These are phyloP conservation scores for Catalaphyllia jardinei DNA, from an alignment of 64 coral and sea anemone species.

Conservation along the genomic window DNA sequence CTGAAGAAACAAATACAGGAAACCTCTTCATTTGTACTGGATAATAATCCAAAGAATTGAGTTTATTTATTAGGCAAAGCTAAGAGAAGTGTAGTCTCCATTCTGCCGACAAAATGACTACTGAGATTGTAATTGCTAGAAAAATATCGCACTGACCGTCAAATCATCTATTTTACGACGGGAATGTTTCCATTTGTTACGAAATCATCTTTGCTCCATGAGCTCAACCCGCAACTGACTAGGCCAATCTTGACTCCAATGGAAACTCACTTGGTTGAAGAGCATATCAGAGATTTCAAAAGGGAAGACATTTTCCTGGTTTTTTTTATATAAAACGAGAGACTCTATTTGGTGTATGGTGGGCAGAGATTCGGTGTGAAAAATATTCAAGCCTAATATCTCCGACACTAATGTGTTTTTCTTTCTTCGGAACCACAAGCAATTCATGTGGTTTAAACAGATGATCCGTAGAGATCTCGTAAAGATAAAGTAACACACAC, in stretches of 20 bases:
- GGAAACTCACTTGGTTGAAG: too few relatives aligned
- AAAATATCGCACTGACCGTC: background rate
- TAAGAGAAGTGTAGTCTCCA: too few relatives aligned
- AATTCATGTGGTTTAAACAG: background rate
- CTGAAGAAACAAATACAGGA: background rate
- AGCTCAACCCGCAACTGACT: too few relatives aligned
- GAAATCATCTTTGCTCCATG: background rate
- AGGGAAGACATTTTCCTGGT: background rate
- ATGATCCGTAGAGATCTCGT: background rate
- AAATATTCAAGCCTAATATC: background rate
- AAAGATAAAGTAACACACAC: background rate
- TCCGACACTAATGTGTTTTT: background rate
- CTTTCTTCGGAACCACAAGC: background rate
- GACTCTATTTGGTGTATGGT: background rate
- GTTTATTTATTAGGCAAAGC: too few relatives aligned
- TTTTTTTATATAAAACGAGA: background rate
- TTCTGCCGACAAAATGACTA: too few relatives aligned
- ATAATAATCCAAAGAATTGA: too few relatives aligned
- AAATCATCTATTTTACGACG: background rate
- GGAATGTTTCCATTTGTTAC: background rate
- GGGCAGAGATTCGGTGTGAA: background rate
- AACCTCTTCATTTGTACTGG: too few relatives aligned
- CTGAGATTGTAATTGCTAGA: background rate
- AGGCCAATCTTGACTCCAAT: too few relatives aligned
- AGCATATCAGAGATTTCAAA: too few relatives aligned